Evolutionary conservation across 2,113 vertebrate species (phyloP).

Genomic region (Jaculus jaculus): DNA sequence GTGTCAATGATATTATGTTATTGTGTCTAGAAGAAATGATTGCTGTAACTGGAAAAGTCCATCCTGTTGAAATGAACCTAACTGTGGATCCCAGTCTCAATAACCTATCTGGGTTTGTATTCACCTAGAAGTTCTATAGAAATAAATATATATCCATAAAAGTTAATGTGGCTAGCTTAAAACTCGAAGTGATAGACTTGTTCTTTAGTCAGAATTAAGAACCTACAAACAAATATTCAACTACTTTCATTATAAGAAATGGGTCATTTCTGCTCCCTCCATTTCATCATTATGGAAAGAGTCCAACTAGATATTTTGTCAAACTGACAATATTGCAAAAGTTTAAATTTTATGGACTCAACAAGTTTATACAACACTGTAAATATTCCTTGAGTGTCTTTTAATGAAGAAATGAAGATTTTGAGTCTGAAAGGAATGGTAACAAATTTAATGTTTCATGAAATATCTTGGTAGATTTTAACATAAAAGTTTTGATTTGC

Average conservation of each 20-base stretch:
- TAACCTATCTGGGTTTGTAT: neutral
- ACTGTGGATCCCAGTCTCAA: neutral
- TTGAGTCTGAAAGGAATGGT: neutral
- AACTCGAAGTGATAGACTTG: neutral
- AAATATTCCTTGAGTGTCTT: neutral
- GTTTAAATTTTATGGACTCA: conserved; percentile 2
- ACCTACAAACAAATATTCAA: neutral
- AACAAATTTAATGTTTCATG: neutral
- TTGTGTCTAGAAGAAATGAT: neutral
- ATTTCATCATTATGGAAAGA: neutral
- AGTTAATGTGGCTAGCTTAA: neutral
- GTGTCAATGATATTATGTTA: too few relatives aligned
- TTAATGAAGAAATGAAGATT: neutral
- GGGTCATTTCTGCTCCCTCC: neutral
- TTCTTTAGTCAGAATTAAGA: neutral
- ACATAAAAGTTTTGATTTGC: neutral
- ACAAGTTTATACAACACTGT: neutral
- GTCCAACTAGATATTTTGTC: neutral
- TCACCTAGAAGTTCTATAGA: neutral
- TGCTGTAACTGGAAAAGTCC: rapidly evolving
- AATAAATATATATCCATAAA: neutral
- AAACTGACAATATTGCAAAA: neutral
- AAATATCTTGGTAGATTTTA: conserved; percentile 1
- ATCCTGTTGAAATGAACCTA: neutral
- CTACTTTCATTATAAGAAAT: neutral